Base-by-base conservation (phyloP, 2,113 vertebrate species). In the Crotalus helleri region DNA sequence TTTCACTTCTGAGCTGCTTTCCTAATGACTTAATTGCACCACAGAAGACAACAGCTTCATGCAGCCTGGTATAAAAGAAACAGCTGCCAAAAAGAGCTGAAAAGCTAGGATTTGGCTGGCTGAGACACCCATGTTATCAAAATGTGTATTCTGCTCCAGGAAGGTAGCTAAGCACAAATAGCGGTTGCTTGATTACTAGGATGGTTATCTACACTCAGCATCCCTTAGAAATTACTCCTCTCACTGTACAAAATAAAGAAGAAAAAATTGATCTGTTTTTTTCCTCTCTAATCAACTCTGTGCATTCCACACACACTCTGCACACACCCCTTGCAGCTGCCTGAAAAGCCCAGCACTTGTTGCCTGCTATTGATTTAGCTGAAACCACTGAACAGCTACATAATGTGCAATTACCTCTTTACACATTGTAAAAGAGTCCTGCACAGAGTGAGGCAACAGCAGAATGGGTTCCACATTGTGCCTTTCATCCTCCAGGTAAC, bases 1-100 rank as follows among this genome's bases (percentile, higher is more conserved):
- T 91, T 44, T 96, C 61, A 58, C 58, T 96, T 95, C 26, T 7
- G 90, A 90, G 85, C 57, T 90, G 74, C 1, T 33, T 2, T n/a
- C 91, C 94, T 95, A 95, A 96, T 95, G 94, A 94, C 93, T 96
- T 95, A 90, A 93, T 88, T 96, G 93, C 89, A 95, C 46, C 96
- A 8, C 57, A 93, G 92, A 96, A 94, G 87, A 93, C 91, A 94
- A 61, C 92, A 94, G 87, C 61, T 96, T 86, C 91, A 93, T 89
- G 92, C 1, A n/a, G 51, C 53, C 86, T 21, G 9, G 89, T 74
- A 94, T 81, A 95, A 95, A 96, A 94, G 54, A 90, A 93, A 11
- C 39, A 55, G 21, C n/a, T 95, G 49, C 86, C 64, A 93, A 95
- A 93, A 81, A 13, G 7, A 90, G 55, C 85, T 88, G 90, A 93